Evolutionary conservation across 2,888 invertebrate species (phyloP), one percentile per base, ranked within the genome.

Genomic region (Drosophila borealis): DNA sequence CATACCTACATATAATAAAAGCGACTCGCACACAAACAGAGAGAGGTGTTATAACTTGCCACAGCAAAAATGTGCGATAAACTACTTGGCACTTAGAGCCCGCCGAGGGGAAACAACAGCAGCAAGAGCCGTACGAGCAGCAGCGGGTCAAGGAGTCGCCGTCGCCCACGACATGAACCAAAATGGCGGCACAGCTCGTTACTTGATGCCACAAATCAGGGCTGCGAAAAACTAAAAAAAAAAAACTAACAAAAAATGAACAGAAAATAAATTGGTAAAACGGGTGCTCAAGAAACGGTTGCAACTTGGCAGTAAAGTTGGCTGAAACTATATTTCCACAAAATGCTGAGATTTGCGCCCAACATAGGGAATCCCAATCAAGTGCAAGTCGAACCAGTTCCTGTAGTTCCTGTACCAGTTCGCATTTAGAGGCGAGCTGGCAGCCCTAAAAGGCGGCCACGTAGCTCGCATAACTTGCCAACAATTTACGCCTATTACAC

Each of bases 401-500:
- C 17, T 17, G 17, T 17, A 39, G 49, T 37, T 44, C 62, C 4
- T 13, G 37, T 29, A 8, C 8, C n/a, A 25, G 62, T 14, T 50
- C 42, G 53, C 53, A 39, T n/a, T 57, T 49, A 19, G 3, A 10
- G 37, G 29, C 37, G 4, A 49, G 64, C 49, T 65, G 56, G 75
- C 54, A 74, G 53, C 63, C 63, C 70, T 64, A 64, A 76, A 76
- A 76, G 66, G 56, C 63, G 34, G 59, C 56, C 87, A 83, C 87
- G 84, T 86, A 77, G 63, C 63, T 60, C 74, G 50, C 84, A 81
- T 80, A 81, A 87, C 83, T 83, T 71, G 50, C 53, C 67, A 59
- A 70, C 75, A 84, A 80, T 83, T 83, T 84, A 78, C 87, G 87
- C 84, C 82, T 72, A 83, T 75, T 81, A 68, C 81, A 56, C 81